Base-by-base conservation (phyloP, 2,888 invertebrate species). In the Drepanosiphum platanoidis region DNA sequence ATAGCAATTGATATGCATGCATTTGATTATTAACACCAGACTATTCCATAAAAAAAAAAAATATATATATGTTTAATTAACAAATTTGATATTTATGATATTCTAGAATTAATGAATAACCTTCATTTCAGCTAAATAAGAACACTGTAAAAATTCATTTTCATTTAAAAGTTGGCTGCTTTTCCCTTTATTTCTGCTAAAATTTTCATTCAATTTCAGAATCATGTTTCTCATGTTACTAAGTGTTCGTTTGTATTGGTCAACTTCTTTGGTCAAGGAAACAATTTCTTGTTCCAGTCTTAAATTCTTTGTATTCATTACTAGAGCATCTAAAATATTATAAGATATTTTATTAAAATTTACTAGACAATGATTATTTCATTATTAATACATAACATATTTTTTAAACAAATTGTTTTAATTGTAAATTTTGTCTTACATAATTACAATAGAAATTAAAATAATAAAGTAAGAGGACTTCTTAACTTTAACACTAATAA, bases 301-400 rank as follows among this genome's bases (percentile, higher is more conserved):
- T 88, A 94, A 90, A 78, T 93, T 93, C 88, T 95, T 95, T 88
- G 95, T 94, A 71, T 94, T 93, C 89, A 95, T 92, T 83, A 96
- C 90, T 88, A 91, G 89, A 79, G 91, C 90, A 88, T 92, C 91
- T 90, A 87, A 52, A 80, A 80, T 64, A 64, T n/a, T 64, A 27
- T 64, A 52, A 42, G n/a, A n/a, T n/a, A 42, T 52, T 22, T 52
- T 15, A 18, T 18, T 52, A 52, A 15, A 52, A 52, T 52, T 52
- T 52, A 52, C 7, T 18, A 3, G 5, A 52, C 15, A 15, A 3
- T 52, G 22, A 18, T 18, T 52, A 22, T 3, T 46, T 46, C 13
- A n/a, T 11, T 1, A 46, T 46, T 46, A 15, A 46, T 2, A 46
- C 46, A 1, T 46, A 46, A 46, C 1, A 2, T 46, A 0, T 3